Conservation (phyloP, 2,113 vertebrate species). For the Edolisoma coerulescens region DNA sequence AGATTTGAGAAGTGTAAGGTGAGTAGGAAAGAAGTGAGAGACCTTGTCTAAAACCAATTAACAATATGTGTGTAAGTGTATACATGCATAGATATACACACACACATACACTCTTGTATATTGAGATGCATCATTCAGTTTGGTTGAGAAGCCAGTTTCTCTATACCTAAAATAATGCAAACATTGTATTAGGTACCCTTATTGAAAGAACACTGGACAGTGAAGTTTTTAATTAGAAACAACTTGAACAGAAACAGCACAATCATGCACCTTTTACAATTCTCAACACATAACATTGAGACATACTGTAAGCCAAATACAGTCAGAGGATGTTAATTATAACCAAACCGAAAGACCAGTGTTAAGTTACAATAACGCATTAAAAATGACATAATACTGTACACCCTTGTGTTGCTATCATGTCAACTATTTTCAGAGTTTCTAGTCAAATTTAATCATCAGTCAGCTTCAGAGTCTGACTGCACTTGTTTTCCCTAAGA, state of each 20-base stretch:
- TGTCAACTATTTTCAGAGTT: neutral
- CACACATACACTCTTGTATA: neutral
- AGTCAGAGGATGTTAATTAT: conserved; percentile 47
- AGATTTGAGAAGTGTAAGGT: neutral
- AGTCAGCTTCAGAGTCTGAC: neutral
- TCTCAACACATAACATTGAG: conserved; percentile 71
- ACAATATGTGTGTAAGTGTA: neutral
- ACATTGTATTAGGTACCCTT: conserved; percentile 69
- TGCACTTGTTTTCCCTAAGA: neutral
- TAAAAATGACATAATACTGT: neutral
- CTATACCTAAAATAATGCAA: conserved; percentile 16
- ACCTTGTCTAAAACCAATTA: neutral
- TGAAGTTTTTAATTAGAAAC: conserved; percentile 68
- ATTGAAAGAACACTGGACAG: conserved; percentile 82
- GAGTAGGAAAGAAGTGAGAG: neutral
- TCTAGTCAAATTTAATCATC: neutral
- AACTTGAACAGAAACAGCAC: conserved; percentile 71
- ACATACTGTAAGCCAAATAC: conserved; percentile 64
- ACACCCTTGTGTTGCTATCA: neutral
- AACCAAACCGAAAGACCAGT: conserved; percentile 16
- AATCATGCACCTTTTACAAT: conserved; percentile 67
- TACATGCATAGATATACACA: neutral
- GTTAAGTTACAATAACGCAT: neutral
- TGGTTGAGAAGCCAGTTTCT: conserved; percentile 3
- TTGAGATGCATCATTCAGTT: conserved; percentile 70